Conservation (phyloP, 1,140 invertebrate species). For the Druon quercuslanigerum region DNA sequence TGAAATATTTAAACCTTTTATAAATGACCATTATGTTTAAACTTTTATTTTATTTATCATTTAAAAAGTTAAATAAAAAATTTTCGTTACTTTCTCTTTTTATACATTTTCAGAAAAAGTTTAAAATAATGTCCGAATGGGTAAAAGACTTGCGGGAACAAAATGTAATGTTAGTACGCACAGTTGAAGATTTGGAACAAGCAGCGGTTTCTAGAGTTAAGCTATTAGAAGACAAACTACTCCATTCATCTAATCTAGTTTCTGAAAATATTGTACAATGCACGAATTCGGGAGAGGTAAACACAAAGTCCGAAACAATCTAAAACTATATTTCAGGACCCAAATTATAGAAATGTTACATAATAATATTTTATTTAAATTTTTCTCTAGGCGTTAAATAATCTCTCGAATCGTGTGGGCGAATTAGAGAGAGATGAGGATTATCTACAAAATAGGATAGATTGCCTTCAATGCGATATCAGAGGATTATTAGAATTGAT, state of each 20-base stretch:
- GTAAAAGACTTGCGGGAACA: constrained; percentile 77
- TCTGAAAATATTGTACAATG: constrained; percentile 61
- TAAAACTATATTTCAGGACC: no score
- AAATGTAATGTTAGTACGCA: constrained; percentile 77
- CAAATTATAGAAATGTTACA: not conserved
- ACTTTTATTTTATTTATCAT: not conserved
- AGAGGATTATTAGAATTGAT: constrained; percentile 67
- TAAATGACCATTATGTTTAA: no score
- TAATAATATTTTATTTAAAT: not conserved
- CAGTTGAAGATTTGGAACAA: constrained; percentile 77
- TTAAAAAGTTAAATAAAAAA: not conserved
- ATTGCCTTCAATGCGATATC: constrained; percentile 68
- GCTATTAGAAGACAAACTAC: constrained; percentile 75
- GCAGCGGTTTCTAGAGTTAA: constrained; percentile 75
- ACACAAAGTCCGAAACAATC: not conserved
- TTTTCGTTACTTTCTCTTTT: not conserved
- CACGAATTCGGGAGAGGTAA: constrained; percentile 62
- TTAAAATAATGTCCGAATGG: constrained; percentile 76
- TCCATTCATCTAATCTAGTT: constrained; percentile 65
- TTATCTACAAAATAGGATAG: constrained; percentile 59
- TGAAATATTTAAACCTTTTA: no score
- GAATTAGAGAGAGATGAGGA: constrained; percentile 59
- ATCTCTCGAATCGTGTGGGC: constrained; percentile 60
- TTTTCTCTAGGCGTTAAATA: constrained; percentile 56
- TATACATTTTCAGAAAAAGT: constrained; percentile 72